Evolutionary conservation across 2,797 vertebrate genomes (phyloP).

Genomic region (Chaetodon trifasciatus): DNA sequence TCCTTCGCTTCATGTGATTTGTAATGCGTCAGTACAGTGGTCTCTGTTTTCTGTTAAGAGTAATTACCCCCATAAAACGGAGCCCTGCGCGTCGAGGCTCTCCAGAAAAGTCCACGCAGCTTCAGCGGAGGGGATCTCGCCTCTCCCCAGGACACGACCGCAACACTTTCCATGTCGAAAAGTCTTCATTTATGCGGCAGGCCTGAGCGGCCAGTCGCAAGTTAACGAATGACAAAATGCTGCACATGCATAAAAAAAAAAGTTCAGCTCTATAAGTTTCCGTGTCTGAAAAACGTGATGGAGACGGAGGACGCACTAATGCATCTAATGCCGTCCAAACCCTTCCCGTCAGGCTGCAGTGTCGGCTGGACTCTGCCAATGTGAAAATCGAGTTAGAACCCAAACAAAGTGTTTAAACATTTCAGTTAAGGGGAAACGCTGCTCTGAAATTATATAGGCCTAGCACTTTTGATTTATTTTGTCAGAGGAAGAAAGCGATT

Average conservation of each 20-base stretch:
- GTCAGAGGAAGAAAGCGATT: not conserved
- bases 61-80: slow-evolving; percentile 82
- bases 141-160: slow-evolving; percentile 42
- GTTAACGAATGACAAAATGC: slow-evolving; percentile 33
- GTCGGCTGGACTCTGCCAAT: slow-evolving; percentile 17
- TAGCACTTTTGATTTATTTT: slow-evolving; percentile 56
- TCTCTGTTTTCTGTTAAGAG: slow-evolving; percentile 85
- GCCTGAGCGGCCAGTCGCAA: slow-evolving; percentile 7
- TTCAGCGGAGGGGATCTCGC: slow-evolving; percentile 41
- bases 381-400: slow-evolving; percentile 48
- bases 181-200: slow-evolving; percentile 26
- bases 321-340: slow-evolving; percentile 28
- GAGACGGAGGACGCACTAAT: slow-evolving; percentile 12
- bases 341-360: slow-evolving; percentile 13
- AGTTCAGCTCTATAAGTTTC: slow-evolving; percentile 5
- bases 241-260: slow-evolving; percentile 22
- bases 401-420: slow-evolving; percentile 41
- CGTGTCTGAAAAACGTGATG: slow-evolving; percentile 36
- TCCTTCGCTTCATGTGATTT: slow-evolving; percentile 76
- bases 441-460: slow-evolving; percentile 47
- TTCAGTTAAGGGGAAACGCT: not conserved
- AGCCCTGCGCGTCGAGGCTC: slow-evolving; percentile 64
- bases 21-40: slow-evolving; percentile 79
- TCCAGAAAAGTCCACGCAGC: slow-evolving; percentile 59
- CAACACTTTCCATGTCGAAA: slow-evolving; percentile 51